Evolutionary conservation across 2,113 vertebrate genomes (phyloP).

Genomic region (Mobula birostris): DNA sequence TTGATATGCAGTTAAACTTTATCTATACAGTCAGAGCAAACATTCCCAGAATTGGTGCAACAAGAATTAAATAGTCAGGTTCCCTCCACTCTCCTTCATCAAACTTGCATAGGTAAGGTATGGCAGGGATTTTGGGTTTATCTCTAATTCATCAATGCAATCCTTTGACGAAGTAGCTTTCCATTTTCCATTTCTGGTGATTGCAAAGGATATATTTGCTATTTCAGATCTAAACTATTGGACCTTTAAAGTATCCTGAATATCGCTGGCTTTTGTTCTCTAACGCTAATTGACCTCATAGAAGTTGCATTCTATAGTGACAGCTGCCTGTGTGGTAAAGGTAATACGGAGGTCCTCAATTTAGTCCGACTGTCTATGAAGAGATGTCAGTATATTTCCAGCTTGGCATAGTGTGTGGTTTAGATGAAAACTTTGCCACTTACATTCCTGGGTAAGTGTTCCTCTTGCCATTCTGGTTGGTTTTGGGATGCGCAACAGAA

Average conservation of each 20-base stretch:
- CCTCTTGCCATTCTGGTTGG: neutral
- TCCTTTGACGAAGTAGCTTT: neutral
- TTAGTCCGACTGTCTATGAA: neutral
- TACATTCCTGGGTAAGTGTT: neutral
- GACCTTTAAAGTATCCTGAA: neutral
- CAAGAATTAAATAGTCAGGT: too few species aligned
- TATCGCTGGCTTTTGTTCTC: neutral
- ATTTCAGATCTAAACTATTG: neutral
- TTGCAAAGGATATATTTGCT: neutral
- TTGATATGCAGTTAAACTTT: too few species aligned
- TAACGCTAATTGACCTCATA: too few species aligned
- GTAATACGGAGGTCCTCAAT: too few species aligned
- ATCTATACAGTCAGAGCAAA: too few species aligned
- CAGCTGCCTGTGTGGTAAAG: too few species aligned
- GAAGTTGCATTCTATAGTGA: too few species aligned
- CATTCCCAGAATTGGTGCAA: too few species aligned
- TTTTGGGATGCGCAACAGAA: neutral
- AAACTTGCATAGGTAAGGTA: neutral
- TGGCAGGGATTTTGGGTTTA: neutral
- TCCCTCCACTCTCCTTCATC: neutral
- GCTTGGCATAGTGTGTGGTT: neutral
- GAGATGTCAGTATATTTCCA: neutral
- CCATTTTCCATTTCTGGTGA: neutral
- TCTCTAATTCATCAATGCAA: too few species aligned
- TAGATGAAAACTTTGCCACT: neutral